Evolutionary conservation across 2,797 vertebrate species (phyloP), one percentile per base, ranked within the genome.

Genomic region (Protonibea diacanthus): DNA sequence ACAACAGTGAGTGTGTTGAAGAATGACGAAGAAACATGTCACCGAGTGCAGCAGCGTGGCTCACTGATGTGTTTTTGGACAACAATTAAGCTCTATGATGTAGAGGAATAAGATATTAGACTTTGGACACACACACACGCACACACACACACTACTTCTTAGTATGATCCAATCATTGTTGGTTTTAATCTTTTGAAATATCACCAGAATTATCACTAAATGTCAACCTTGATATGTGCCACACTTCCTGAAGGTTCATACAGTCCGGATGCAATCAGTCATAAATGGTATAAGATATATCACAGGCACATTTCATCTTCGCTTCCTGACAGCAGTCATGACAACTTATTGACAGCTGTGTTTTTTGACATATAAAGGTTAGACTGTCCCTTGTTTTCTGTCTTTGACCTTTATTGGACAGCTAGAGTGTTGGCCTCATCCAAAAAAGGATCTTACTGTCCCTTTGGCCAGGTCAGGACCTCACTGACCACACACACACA

Each of bases 371-470:
- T 23, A 27, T 70, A 87, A 92, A 92, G 88, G 89, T 91, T 89
- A 88, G 42, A 60, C 45, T 77, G 84, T 80, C 84, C 81, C 68
- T 23, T 57, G 74, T 75, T 92, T 90, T 87, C 89, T 84, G 81
- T 78, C 86, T 74, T 81, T 92, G 90, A 94, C 90, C 91, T 93
- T 93, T 93, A 87, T 71, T 47, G 78, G 86, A 93, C 91, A 92
- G 78, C 80, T 69, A 82, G 63, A 65, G 76, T 71, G 25, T 71
- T 68, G 75, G 74, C 44, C 47, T 84, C 82, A 86, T 91, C 88
- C 86, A 80, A 69, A 89, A 71, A 78, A 71, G 33, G 21, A 72
- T 80, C 76, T 86, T 74, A 75, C 78, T 70, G 40, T 84, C 53
- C 69, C 67, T 93, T 79, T 81, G 88, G 82, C 87, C 91, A 83